phyloP scores from a whole-genome alignment of 1,140 invertebrate genomes.

The Nomia melanderi region DNA sequence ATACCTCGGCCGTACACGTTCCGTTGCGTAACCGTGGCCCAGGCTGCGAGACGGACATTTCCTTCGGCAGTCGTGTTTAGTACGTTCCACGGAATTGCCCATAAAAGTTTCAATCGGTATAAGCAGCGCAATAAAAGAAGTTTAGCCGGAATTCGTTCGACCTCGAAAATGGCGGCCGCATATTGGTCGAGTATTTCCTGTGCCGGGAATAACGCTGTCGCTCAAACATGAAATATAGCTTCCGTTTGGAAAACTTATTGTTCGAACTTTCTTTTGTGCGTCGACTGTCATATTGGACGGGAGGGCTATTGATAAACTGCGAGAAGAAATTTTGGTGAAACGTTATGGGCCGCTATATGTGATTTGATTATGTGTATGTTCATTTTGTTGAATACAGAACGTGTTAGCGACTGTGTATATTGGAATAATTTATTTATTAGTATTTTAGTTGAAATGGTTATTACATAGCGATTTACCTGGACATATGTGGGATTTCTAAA shows the following conservation, averaged over 20 bases:
- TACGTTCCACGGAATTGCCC: background rate
- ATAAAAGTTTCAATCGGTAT: background rate
- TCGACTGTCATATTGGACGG: background rate
- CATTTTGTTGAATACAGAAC: no score
- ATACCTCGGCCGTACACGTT: no score
- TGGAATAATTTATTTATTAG: no score
- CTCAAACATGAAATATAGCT: conserved; percentile 4
- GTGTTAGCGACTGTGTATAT: no score
- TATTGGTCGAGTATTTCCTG: background rate
- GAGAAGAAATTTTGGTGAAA: no score
- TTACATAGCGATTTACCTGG: no score
- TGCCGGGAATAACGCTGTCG: conserved; percentile 2
- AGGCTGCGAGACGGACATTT: no score
- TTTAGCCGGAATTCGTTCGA: background rate
- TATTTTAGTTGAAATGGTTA: no score
- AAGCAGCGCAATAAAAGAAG: background rate
- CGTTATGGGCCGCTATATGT: no score
- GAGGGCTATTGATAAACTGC: background rate
- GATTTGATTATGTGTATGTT: no score
- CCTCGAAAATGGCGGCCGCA: background rate
- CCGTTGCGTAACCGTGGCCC: no score
- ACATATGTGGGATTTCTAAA: no score
- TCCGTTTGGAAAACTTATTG: background rate
- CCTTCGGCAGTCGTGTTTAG: background rate
- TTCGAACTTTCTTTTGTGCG: background rate